Evolutionary conservation across 1,140 invertebrate genomes (phyloP).

Genomic region (Drosophila mojavensis): DNA sequence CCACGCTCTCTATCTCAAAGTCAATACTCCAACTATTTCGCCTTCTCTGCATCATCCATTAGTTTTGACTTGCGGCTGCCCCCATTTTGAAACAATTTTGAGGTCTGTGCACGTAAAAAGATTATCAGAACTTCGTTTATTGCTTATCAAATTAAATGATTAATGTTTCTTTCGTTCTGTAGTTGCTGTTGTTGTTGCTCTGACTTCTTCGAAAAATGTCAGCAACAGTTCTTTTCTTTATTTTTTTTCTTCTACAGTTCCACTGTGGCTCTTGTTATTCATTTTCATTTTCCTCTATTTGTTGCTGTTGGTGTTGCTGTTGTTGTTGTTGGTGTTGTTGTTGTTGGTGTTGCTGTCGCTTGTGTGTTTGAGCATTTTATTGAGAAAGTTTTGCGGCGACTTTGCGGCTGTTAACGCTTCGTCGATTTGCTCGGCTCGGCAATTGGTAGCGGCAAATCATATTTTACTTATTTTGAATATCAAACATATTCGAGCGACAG

Average conservation of each 20-base stretch:
- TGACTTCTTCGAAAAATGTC: conserved; percentile 56
- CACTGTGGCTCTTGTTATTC: conserved; percentile 40
- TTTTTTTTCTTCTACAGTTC: conserved; percentile 46
- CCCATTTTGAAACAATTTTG: conserved; percentile 23
- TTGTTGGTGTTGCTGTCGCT: conserved; percentile 37
- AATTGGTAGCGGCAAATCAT: conserved; percentile 36
- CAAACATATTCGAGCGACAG: conserved; percentile 22
- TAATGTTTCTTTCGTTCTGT: conserved; percentile 56
- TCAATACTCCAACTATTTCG: neutral
- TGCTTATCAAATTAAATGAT: conserved; percentile 82
- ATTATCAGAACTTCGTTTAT: conserved; percentile 75
- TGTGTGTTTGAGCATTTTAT: conserved; percentile 69
- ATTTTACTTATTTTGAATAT: conserved; percentile 46
- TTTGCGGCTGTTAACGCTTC: conserved; percentile 61
- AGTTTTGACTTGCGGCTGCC: conserved; percentile 36
- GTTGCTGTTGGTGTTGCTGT: conserved; percentile 21
- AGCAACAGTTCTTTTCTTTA: conserved; percentile 51
- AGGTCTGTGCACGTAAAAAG: conserved; percentile 55
- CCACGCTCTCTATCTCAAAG: neutral
- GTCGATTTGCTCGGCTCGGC: conserved; percentile 48
- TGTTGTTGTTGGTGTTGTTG: conserved; percentile 29
- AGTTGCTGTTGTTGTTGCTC: neutral
- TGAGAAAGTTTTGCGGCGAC: conserved; percentile 69
- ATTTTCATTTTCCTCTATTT: conserved; percentile 26
- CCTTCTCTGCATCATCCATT: conserved; percentile 17